Evolutionary conservation across 2,888 invertebrate species (phyloP).

Genomic region (Folsomia manolachei): DNA sequence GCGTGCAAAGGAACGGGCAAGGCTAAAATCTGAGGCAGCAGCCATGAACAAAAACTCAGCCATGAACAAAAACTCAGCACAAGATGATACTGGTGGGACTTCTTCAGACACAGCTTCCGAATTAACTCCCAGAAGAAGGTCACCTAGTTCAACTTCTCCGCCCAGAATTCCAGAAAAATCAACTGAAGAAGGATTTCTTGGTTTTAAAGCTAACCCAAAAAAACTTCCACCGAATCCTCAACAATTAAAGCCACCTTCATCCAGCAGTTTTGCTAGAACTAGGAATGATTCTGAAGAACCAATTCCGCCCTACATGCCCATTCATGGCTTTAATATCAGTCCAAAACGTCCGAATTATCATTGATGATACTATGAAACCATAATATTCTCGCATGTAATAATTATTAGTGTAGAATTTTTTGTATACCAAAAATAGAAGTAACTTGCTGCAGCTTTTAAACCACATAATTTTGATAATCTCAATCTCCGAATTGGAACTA

Average conservation of each 20-base stretch:
- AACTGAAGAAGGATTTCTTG: constrained; percentile 34
- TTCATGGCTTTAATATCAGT: constrained; percentile 42
- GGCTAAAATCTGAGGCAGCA: constrained; percentile 61
- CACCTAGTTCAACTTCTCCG: constrained; percentile 10
- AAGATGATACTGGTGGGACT: constrained; percentile 17
- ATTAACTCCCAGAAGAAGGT: not conserved
- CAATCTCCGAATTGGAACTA: not conserved
- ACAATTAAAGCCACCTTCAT: constrained; percentile 13
- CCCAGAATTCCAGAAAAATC: constrained; percentile 39
- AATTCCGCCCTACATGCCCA: constrained; percentile 50
- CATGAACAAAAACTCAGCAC: constrained; percentile 19
- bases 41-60: constrained; percentile 38
- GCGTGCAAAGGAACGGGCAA: constrained; percentile 67
- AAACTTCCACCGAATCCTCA: constrained; percentile 45
- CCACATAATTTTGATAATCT: not conserved
- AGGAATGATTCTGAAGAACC: constrained; percentile 30
- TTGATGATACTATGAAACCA: not conserved
- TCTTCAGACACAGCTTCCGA: constrained; percentile 20
- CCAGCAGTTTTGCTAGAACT: constrained; percentile 13
- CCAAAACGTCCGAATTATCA: constrained; percentile 25
- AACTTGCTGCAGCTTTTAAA: not conserved
- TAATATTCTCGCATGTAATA: not conserved
- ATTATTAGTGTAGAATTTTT: not conserved
- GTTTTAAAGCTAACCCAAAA: constrained; percentile 47
- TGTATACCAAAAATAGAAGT: not conserved